phyloP scores from a whole-genome alignment of 2,888 invertebrate genomes.

The Himalopsyche anomala region DNA sequence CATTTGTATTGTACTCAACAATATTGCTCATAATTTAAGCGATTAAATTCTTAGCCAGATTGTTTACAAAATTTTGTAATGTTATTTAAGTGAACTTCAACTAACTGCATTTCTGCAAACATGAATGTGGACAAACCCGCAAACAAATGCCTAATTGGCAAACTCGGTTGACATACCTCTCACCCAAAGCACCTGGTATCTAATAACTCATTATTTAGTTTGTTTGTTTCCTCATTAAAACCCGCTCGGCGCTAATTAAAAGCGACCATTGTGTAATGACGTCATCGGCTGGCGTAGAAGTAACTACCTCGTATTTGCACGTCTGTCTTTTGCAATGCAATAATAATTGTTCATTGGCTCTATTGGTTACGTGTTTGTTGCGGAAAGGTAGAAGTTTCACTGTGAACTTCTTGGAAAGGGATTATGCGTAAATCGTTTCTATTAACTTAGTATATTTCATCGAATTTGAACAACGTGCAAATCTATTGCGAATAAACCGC shows the following conservation, averaged over 20 bases:
- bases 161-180: conserved; percentile 47
- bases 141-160: conserved; percentile 46
- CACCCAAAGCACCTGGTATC: conserved; percentile 48
- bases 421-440: conserved; percentile 26
- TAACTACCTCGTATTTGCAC: neutral
- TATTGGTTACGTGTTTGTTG: conserved; percentile 44
- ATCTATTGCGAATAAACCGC: too few relatives aligned
- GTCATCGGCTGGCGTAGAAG: neutral
- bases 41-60: neutral
- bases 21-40: neutral
- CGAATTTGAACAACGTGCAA: too few relatives aligned
- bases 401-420: conserved; percentile 10
- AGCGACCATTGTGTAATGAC: conserved; percentile 48
- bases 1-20: too few relatives aligned
- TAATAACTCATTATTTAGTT: conserved; percentile 58
- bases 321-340: neutral
- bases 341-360: conserved; percentile 46
- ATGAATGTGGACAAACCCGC: neutral
- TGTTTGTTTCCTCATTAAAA: conserved; percentile 50
- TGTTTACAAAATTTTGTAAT: neutral
- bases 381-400: conserved; percentile 1
- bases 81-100: neutral
- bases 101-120: neutral
- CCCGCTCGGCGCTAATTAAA: conserved; percentile 48
- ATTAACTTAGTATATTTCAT: neutral